These are phyloP conservation scores for Drosophila subquinaria DNA, from an alignment of 2,888 invertebrate genomes.

Conservation along the genomic window DNA sequence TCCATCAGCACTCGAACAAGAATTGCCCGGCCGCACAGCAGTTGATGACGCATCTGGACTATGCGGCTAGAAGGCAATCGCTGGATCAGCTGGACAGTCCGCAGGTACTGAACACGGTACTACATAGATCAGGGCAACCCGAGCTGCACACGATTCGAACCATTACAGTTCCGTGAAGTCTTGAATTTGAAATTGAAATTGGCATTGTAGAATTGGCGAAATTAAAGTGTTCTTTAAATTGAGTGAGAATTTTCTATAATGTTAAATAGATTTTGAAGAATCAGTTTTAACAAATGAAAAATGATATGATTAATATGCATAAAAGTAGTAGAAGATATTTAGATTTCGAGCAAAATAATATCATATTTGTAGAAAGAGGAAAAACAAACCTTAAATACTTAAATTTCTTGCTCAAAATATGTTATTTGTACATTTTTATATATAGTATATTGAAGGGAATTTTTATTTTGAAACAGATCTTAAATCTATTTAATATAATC, in stretches of 20 bases:
- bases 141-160: slow-evolving; percentile 49
- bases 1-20: slow-evolving; percentile 84
- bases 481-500: too few relatives aligned
- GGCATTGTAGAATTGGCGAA: neutral
- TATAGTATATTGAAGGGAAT: neutral
- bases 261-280: neutral
- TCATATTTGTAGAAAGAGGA: neutral
- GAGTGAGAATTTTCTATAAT: neutral
- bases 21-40: slow-evolving; percentile 86
- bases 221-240: neutral
- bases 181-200: neutral
- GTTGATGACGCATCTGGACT: slow-evolving; percentile 84
- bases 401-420: too few relatives aligned
- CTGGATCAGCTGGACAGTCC: slow-evolving; percentile 87
- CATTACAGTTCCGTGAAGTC: slow-evolving; percentile 10
- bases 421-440: neutral
- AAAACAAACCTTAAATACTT: too few relatives aligned
- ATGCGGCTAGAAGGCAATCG: slow-evolving; percentile 88
- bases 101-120: slow-evolving; percentile 82
- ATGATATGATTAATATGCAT: too few relatives aligned
- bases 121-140: slow-evolving; percentile 50
- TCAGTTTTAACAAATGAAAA: neutral
- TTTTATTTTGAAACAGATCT: too few relatives aligned
- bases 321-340: neutral
- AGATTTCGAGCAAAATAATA: neutral